Evolutionary conservation across 2,888 invertebrate species (phyloP).

Genomic region (Phoenoteleia sp.): DNA sequence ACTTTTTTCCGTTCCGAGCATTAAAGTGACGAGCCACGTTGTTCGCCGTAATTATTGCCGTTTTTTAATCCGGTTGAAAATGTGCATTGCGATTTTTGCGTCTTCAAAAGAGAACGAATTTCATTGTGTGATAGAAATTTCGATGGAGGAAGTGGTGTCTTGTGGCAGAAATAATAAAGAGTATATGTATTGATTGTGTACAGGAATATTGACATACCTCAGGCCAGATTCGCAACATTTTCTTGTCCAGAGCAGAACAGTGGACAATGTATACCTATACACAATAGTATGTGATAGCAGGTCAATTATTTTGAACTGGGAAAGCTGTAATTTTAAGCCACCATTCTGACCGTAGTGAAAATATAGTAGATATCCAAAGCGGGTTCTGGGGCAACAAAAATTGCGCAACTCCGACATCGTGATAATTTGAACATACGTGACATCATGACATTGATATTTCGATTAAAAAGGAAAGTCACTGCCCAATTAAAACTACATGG

Average conservation of each 20-base stretch:
- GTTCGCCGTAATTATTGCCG: not conserved
- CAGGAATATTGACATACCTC: constrained; percentile 50
- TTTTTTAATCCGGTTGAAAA: constrained; percentile 7
- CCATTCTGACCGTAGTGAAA: too few species aligned
- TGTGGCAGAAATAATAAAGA: constrained; percentile 49
- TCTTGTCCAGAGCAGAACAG: constrained; percentile 27
- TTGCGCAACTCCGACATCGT: too few species aligned
- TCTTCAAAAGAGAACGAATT: constrained; percentile 7
- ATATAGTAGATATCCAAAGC: too few species aligned
- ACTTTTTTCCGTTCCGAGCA: constrained; percentile 1
- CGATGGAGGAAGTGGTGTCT: constrained; percentile 1
- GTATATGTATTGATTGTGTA: constrained; percentile 48
- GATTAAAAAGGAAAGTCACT: too few species aligned
- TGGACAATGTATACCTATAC: constrained; percentile 34
- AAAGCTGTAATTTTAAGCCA: too few species aligned
- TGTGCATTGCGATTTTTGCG: not conserved
- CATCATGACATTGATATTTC: too few species aligned
- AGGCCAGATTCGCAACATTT: constrained; percentile 46
- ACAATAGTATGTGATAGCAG: not conserved
- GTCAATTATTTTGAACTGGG: constrained; percentile 7
- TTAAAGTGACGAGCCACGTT: constrained; percentile 5
- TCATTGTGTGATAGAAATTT: constrained; percentile 28
- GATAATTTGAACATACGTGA: too few species aligned
- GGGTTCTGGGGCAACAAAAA: too few species aligned
- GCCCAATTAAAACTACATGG: too few species aligned